These are phyloP conservation scores for Alviniconcha marisindica DNA, from an alignment of 1,140 invertebrate genomes.

Conservation along the genomic window DNA sequence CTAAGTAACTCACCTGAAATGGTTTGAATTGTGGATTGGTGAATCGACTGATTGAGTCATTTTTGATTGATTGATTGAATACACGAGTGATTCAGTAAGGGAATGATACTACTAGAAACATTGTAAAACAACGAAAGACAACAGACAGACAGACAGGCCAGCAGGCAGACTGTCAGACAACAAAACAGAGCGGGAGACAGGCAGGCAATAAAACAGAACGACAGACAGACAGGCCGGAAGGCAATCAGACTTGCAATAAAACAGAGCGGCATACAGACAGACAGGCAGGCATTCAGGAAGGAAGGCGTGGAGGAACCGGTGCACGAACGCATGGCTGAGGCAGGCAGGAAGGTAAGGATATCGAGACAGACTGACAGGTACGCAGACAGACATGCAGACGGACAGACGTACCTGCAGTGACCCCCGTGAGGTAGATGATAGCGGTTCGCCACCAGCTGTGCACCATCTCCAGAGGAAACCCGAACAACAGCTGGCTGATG, in stretches of 20 bases:
- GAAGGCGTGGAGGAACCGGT: too few species aligned
- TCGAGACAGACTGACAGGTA: not conserved
- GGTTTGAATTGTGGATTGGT: too few species aligned
- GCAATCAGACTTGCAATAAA: not conserved
- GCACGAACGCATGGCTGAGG: too few species aligned
- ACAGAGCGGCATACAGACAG: not conserved
- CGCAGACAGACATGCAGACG: not conserved
- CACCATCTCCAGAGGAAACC: conserved; percentile 95
- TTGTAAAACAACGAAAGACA: not conserved
- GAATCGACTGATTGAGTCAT: too few species aligned
- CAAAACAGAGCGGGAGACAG: not conserved
- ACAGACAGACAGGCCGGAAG: not conserved
- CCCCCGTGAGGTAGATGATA: conserved; percentile 66
- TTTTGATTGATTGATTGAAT: too few species aligned
- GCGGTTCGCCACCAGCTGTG: conserved; percentile 94
- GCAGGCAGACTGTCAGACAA: too few species aligned
- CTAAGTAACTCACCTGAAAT: too few species aligned
- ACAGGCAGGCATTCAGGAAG: not conserved
- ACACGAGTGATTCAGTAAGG: too few species aligned
- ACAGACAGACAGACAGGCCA: not conserved
- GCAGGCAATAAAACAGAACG: not conserved
- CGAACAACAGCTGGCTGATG: conserved; percentile 93
- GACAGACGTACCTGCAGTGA: conserved; percentile 58
- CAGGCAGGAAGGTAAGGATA: not conserved
- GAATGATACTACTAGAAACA: too few species aligned